Evolutionary conservation across 2,888 invertebrate genomes (phyloP).

Genomic region (Conistra vaccinii): DNA sequence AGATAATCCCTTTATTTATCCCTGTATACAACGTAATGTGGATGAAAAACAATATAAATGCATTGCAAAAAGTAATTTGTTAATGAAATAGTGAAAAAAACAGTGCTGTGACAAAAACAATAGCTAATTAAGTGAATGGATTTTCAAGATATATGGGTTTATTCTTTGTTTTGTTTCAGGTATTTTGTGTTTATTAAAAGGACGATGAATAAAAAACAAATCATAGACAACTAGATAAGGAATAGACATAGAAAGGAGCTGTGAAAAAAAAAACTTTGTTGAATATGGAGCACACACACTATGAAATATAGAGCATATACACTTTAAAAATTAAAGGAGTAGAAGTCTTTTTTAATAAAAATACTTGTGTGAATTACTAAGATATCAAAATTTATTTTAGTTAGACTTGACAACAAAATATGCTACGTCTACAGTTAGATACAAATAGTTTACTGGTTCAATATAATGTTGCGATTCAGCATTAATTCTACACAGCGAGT

Average conservation of each 20-base stretch:
- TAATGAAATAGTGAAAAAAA: neutral
- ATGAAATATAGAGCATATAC: too few relatives aligned
- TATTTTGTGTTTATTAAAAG: neutral
- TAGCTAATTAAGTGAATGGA: neutral
- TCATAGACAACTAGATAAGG: neutral
- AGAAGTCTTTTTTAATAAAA: neutral
- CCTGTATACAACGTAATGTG: neutral
- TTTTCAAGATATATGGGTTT: neutral
- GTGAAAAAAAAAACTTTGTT: neutral
- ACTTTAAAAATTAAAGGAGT: too few relatives aligned
- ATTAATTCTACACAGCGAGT: neutral
- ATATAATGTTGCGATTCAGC: neutral
- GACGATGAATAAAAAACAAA: neutral
- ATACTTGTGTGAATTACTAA: neutral
- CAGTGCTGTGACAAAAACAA: neutral
- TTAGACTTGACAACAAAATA: neutral
- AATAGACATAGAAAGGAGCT: too few relatives aligned
- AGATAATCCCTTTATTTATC: conserved; percentile 54
- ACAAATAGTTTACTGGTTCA: neutral
- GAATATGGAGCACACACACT: neutral
- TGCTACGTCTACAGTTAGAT: neutral
- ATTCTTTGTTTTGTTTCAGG: neutral
- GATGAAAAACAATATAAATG: conserved; percentile 1
- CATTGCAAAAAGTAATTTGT: neutral
- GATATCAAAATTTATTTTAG: neutral